A percentile compares a stretch with the other conserved stretches of the same genome.
Conservation (phyloP, 2,797 vertebrate species). For the Manis crassicaudata region DNA sequence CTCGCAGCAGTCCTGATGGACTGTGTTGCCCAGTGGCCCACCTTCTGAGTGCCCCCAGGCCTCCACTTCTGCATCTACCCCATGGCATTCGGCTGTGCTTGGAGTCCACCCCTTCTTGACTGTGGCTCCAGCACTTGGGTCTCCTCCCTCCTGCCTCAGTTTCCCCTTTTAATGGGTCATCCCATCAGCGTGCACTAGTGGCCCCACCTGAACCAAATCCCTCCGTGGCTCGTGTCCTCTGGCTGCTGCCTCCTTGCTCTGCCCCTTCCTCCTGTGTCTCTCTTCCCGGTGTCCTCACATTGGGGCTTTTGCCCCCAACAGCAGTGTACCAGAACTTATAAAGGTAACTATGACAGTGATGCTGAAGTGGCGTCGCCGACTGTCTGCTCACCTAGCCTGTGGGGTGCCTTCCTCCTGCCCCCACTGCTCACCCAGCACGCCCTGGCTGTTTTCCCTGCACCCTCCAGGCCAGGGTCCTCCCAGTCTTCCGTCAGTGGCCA, state of each 20-base stretch:
- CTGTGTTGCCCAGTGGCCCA: too few relatives aligned
- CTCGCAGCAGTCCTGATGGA: too few relatives aligned
- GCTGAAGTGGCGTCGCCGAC: too few relatives aligned
- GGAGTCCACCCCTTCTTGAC: too few relatives aligned
- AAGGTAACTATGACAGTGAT: not conserved
- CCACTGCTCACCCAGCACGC: not conserved
- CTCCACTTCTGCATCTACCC: too few relatives aligned
- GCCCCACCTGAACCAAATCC: not conserved
- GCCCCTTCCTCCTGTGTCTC: too few relatives aligned
- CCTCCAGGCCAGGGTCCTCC: not conserved
- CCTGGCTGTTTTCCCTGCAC: not conserved
- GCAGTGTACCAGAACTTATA: too few relatives aligned
- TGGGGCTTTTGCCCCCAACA: not conserved
- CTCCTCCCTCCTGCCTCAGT: not conserved
- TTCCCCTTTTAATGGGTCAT: not conserved
- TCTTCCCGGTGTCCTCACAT: not conserved
- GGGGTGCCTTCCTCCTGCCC: fast-evolving
- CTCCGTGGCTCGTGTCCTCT: not conserved
- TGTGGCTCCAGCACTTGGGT: not conserved
- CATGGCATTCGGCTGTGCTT: not conserved
- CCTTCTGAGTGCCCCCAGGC: too few relatives aligned
- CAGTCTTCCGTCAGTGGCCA: not conserved
- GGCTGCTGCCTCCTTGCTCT: not conserved
- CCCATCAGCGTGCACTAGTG: fast-evolving
- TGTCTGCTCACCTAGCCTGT: fast-evolving